Evolutionary conservation across 2,888 invertebrate species (phyloP).

Genomic region (Melangyna quadrimaculata): DNA sequence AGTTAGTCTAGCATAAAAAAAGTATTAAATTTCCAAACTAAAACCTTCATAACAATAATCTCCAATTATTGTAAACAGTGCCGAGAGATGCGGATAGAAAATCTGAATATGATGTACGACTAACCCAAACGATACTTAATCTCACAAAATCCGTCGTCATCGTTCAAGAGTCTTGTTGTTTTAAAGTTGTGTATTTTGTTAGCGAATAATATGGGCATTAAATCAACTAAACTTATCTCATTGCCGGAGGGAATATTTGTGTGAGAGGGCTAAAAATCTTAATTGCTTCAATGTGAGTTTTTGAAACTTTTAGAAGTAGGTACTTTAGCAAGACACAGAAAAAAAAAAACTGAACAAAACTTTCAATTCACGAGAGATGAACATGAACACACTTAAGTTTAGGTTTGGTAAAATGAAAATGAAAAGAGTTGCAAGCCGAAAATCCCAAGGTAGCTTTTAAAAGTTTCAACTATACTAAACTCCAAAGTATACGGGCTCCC

Average conservation of each 20-base stretch:
- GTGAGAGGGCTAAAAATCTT: slow-evolving; percentile 30
- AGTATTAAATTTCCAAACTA: not conserved
- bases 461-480: slow-evolving; percentile 60
- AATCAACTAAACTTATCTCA: slow-evolving; percentile 33
- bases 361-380: slow-evolving; percentile 51
- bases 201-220: slow-evolving; percentile 32
- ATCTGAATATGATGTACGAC: slow-evolving; percentile 14
- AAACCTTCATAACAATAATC: slow-evolving; percentile 5
- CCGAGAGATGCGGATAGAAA: not conserved
- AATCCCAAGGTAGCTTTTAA: slow-evolving; percentile 59
- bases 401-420: not conserved
- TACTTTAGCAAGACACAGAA: slow-evolving; percentile 13
- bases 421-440: slow-evolving; percentile 42
- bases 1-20: not conserved
- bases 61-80: not conserved
- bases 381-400: slow-evolving; percentile 40
- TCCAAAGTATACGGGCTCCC: slow-evolving; percentile 39
- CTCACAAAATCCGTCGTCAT: not conserved
- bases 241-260: slow-evolving; percentile 8
- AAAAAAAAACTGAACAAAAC: slow-evolving; percentile 5
- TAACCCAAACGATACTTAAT: not conserved
- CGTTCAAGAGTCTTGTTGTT: not conserved
- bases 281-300: slow-evolving; percentile 55
- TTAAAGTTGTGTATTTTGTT: slow-evolving; percentile 28
- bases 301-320: slow-evolving; percentile 35